Evolutionary conservation across 2,797 vertebrate species (phyloP).

Genomic region (Cuniculus paca): DNA sequence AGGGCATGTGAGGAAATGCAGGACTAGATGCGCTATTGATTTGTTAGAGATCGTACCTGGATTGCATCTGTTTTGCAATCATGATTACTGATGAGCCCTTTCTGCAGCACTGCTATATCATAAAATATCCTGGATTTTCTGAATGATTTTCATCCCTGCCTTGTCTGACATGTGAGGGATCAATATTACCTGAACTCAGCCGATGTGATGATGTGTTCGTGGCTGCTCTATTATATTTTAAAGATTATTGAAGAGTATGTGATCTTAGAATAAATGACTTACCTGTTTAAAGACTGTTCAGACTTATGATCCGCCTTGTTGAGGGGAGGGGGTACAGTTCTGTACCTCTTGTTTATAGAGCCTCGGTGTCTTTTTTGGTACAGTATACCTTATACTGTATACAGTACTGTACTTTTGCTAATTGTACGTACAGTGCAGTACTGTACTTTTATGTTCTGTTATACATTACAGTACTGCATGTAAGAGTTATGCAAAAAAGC

Average conservation of each 20-base stretch:
- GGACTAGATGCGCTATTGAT: too few relatives aligned
- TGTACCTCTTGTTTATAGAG: neutral
- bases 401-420: neutral
- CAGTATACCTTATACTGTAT: neutral
- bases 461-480: neutral
- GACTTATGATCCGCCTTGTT: neutral
- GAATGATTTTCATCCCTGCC: neutral
- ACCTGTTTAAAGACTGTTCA: neutral
- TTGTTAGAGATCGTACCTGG: too few relatives aligned
- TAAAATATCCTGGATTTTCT: neutral
- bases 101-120: neutral
- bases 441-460: too few relatives aligned
- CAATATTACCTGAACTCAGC: neutral
- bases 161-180: too few relatives aligned
- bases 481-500: neutral
- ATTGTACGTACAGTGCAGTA: too few relatives aligned
- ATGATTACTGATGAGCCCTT: neutral
- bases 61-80: neutral
- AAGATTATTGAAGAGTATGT: neutral
- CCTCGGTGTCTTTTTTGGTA: neutral
- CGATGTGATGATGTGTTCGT: neutral
- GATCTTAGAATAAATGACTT: neutral
- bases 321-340: neutral
- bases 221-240: neutral
- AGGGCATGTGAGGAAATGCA: too few relatives aligned